Evolutionary conservation across 1,140 invertebrate species (phyloP).

Genomic region (Panagrolaimus sp.): DNA sequence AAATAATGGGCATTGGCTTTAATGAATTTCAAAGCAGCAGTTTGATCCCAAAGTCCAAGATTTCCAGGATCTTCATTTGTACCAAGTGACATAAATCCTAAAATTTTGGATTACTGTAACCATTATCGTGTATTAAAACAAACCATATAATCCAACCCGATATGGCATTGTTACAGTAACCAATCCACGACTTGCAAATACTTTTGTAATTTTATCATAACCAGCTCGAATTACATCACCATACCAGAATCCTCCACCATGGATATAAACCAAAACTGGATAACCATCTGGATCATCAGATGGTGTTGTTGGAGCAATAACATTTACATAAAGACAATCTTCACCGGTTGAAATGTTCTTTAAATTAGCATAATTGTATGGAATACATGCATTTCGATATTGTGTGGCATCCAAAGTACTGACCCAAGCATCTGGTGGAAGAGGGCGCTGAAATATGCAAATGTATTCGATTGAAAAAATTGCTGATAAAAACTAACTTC

Average conservation of each 20-base stretch:
- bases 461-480: too few species aligned
- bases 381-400: too few species aligned
- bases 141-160: constrained; percentile 10
- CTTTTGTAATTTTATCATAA: background rate
- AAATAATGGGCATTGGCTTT: constrained; percentile 84
- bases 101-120: background rate
- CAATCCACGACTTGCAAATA: background rate
- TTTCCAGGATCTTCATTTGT: constrained; percentile 73
- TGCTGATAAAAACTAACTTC: constrained; percentile 30
- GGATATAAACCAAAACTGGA: constrained; percentile 82
- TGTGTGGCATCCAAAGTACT: too few species aligned
- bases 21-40: constrained; percentile 64
- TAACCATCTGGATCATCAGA: constrained; percentile 12
- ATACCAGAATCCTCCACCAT: constrained; percentile 70
- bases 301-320: constrained; percentile 73
- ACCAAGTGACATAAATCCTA: constrained; percentile 33
- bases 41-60: constrained; percentile 79
- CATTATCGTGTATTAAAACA: background rate
- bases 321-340: constrained; percentile 91
- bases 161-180: constrained; percentile 17
- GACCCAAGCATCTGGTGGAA: too few species aligned
- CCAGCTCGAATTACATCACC: constrained; percentile 22
- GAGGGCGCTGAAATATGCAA: too few species aligned
- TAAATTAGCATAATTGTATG: too few species aligned
- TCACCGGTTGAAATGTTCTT: constrained; percentile 62